Evolutionary conservation across 1,140 invertebrate genomes (phyloP).

Genomic region (Colletes latitarsis): DNA sequence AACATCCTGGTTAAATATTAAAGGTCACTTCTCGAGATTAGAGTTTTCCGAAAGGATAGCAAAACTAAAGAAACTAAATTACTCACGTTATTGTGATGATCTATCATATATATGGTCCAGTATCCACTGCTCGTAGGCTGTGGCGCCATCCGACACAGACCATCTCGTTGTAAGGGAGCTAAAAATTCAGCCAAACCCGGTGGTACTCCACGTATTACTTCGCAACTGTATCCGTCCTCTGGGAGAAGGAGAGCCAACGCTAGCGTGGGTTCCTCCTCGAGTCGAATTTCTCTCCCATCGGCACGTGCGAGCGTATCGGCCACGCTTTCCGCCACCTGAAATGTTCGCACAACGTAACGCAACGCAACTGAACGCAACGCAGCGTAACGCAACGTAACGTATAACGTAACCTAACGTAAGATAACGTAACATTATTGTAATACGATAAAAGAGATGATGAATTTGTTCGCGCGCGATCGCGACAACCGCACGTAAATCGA

Average conservation of each 20-base stretch:
- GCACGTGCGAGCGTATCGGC: conserved; percentile 95
- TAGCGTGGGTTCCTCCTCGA: conserved; percentile 93
- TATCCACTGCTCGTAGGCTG: conserved; percentile 94
- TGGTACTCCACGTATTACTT: conserved; percentile 95
- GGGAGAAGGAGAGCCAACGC: conserved; percentile 95
- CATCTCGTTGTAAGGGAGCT: conserved; percentile 91
- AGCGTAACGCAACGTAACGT: neutral
- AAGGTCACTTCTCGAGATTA: neutral
- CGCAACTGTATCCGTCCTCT: conserved; percentile 98
- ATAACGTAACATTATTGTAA: no score
- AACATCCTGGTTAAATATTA: no score
- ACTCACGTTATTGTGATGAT: conserved; percentile 82
- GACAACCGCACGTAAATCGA: no score
- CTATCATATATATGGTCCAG: conserved; percentile 97
- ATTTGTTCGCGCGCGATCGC: neutral
- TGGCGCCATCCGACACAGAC: conserved; percentile 92
- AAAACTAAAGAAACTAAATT: no score
- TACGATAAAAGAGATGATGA: neutral
- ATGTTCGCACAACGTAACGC: neutral
- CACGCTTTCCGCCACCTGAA: conserved; percentile 92
- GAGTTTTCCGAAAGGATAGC: no score
- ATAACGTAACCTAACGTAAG: neutral
- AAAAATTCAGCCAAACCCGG: conserved; percentile 96
- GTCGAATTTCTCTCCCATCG: conserved; percentile 92
- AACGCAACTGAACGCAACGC: neutral